Base-by-base conservation (phyloP, 2,113 vertebrate genomes). In the Paratilapia polleni region DNA sequence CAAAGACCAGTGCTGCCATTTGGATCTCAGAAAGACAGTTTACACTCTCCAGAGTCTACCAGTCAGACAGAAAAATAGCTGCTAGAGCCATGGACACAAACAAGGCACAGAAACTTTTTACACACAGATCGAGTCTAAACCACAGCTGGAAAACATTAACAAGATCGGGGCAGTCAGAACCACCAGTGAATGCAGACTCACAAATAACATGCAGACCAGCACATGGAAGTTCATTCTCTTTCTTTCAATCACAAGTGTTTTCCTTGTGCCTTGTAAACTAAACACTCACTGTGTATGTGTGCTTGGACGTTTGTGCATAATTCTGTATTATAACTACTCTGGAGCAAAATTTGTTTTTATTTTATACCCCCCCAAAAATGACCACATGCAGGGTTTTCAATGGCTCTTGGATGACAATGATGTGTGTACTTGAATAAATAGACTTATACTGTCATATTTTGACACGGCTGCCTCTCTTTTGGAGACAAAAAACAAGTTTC, bases 91-190 rank as follows among this genome's bases (percentile, higher is more conserved):
- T 57, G 26, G 66, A 78, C 31, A 84, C 54, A 86, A 68, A 89
- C 73, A 84, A 61, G 66, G 74, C 31, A 79, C 80, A 68, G 57
- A 56, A 76, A 82, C 26, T 8, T 70, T 31, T 70, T 52, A 82
- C 26, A 79, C 63, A 68, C 2, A 74, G 75, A 85, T 58, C 56
- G 70, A 70, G 86, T 81, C 88, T 81, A 56, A 78, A 77, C 78
- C 56, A 81, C 94, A 94, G 92, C 93, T 95, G 94, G 94, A 87
- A 94, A 94, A 91, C 92, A 94, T 95, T 94, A 94, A 92, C 88
- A 83, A 52, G 22, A 92, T 85, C 38, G 34, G 59, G 68, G 87
- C 24, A 89, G 82, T 78, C 80, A 66, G 79, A 77, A 75, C 26
- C 64, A 91, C 63, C 85, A 88, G 74, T 60, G 86, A 87, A 77